Evolutionary conservation across 2,113 vertebrate genomes (phyloP).

Genomic region (Porphyrio hochstetteri): DNA sequence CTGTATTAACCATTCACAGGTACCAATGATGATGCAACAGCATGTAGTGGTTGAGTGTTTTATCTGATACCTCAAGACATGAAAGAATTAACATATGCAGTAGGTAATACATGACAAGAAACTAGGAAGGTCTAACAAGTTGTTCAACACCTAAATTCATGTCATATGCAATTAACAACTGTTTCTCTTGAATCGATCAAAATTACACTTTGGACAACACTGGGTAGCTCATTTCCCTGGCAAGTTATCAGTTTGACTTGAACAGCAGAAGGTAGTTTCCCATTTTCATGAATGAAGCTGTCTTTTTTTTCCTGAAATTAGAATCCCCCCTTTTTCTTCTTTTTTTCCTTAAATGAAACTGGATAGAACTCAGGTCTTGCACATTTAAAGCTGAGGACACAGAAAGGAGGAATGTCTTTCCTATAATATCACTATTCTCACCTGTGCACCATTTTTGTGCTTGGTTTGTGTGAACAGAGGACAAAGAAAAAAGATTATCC

Average conservation of each 20-base stretch:
- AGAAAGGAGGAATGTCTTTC: not conserved
- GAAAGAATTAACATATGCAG: not conserved
- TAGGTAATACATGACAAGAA: not conserved
- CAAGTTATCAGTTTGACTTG: not conserved
- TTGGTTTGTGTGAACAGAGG: not conserved
- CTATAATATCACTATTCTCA: not conserved
- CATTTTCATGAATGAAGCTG: not conserved
- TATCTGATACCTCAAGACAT: not conserved
- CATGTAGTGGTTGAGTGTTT: not conserved
- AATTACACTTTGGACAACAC: not conserved
- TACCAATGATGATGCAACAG: not conserved
- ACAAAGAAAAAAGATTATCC: not conserved
- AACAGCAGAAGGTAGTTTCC: not conserved
- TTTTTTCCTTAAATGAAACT: not conserved
- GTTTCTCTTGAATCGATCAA: not conserved
- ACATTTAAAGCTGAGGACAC: not conserved
- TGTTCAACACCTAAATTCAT: not conserved
- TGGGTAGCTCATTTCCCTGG: not conserved
- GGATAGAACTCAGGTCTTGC: not conserved
- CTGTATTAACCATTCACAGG: not conserved
- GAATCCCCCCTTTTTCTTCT: not conserved
- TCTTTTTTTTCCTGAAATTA: not conserved
- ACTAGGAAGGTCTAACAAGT: not conserved
- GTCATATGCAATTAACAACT: not conserved
- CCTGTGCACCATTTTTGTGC: not conserved